Conservation (phyloP, 1,140 invertebrate genomes). For the Campoletis sonorensis region DNA sequence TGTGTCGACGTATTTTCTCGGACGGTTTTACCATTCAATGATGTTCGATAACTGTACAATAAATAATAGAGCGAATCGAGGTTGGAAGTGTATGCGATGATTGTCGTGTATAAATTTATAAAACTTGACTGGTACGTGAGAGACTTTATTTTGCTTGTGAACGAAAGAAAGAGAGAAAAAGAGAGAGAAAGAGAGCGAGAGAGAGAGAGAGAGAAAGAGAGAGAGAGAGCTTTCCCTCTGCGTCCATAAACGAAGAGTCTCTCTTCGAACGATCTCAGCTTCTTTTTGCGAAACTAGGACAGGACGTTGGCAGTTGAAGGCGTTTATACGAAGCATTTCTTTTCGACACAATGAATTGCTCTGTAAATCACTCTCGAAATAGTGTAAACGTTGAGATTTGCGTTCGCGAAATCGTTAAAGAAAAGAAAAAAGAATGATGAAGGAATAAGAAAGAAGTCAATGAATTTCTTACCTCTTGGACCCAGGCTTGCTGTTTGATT, state of each 20-base stretch:
- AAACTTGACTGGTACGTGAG: background rate
- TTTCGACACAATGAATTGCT: conserved; percentile 32
- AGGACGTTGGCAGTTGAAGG: background rate
- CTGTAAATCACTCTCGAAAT: conserved; percentile 13
- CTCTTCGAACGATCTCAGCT: conserved; percentile 28
- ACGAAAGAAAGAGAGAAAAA: background rate
- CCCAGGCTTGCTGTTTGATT: conserved; percentile 81
- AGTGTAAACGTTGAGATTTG: background rate
- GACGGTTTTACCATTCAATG: background rate
- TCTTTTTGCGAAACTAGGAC: conserved; percentile 42
- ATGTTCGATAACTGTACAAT: conserved; percentile 42
- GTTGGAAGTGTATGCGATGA: conserved; percentile 16
- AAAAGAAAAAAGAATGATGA: background rate
- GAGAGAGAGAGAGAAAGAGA: background rate
- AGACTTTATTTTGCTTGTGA: background rate
- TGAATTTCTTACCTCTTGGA: conserved; percentile 71
- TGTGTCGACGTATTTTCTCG: conserved; percentile 3
- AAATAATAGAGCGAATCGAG: conserved; percentile 44
- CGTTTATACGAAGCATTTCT: conserved; percentile 17
- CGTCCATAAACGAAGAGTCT: conserved; percentile 19
- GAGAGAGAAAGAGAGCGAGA: background rate
- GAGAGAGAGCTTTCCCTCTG: conserved; percentile 27
- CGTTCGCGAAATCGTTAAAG: background rate
- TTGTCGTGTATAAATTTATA: conserved; percentile 40
- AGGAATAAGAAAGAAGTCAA: background rate